Base-by-base conservation (phyloP, 2,888 invertebrate species). In the Salpingus planirostris region DNA sequence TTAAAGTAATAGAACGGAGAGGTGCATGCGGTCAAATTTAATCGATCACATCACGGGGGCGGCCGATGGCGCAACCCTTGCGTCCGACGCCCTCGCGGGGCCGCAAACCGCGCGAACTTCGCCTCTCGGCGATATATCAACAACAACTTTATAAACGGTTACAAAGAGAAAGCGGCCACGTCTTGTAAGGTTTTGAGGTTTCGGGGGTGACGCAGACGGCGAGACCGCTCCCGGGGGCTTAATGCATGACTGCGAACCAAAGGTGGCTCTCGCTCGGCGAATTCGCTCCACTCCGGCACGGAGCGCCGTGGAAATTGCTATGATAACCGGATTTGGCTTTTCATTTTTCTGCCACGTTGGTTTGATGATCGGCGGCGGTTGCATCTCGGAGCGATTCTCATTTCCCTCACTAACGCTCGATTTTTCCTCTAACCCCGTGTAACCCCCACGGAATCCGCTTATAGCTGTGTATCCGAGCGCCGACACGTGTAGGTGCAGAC, bases 241-340 rank as follows among this genome's bases (percentile, higher is more conserved):
- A 48, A 49, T 49, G 50, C 49, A 48, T 40, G 44, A 49, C 35
- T 48, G 48, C 44, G 43, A 36, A 42, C 46, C 45, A 48, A 50
- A 50, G 47, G 51, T 48, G 43, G 38, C 43, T 42, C 38, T 36
- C 41, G 41, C 36, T 37, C 43, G 45, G 45, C 46, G 47, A 50
- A 48, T 46, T 50, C 49, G 38, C 43, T 44, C 29, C 42, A 33
- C 39, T 29, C 37, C 35, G 41, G 43, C 42, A 41, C 36, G 46
- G 40, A 46, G 43, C 48, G 50, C 38, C 50, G 58, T 57, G 60
- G 62, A 66, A 66, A 66, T 66, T 64, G 66, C 64, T 61, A 62
- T 59, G 64, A 65, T 67, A 67, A 66, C 65, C 65, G 66, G 66
- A 67, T 67, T 67, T 67, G 60, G 66, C 64, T 64, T 66, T 66